Conservation (phyloP, 2,797 vertebrate genomes). For the Galaxias olidus region DNA sequence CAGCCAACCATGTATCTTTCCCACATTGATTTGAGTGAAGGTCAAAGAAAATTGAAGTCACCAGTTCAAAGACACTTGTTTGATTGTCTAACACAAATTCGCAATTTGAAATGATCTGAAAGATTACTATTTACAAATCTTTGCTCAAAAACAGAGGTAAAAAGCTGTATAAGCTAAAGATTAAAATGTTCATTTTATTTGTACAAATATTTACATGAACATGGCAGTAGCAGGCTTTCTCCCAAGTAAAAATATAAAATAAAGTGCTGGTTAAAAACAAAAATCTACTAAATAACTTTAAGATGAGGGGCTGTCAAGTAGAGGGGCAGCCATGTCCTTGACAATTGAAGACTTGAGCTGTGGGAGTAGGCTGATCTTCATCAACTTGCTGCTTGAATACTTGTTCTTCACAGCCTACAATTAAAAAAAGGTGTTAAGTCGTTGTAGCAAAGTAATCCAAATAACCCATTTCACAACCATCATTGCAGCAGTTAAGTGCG, state of each 20-base stretch:
- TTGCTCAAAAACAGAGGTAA: background rate
- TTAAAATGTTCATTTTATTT: background rate
- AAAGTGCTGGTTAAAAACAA: conserved; percentile 60
- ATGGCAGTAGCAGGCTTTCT: background rate
- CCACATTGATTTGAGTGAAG: no score
- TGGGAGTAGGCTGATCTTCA: conserved; percentile 84
- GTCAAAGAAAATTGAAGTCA: no score
- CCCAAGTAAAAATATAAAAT: conserved; percentile 20
- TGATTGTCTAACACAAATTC: no score
- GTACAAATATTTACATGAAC: conserved; percentile 8
- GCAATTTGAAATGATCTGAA: no score
- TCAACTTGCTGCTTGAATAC: conserved; percentile 84
- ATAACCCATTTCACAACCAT: background rate
- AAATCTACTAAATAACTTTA: background rate
- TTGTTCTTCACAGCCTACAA: conserved; percentile 89
- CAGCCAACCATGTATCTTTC: conserved; percentile 19
- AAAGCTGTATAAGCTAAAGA: background rate
- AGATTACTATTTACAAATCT: no score
- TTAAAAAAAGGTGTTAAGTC: background rate
- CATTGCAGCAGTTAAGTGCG: background rate
- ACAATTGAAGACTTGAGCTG: conserved; percentile 76
- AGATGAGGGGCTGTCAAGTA: conserved; percentile 49
- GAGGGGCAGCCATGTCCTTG: conserved; percentile 74
- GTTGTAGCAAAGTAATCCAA: background rate
- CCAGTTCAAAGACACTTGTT: no score